Percentiles rank a stretch among this genome's conserved stretches.
Evolutionary conservation across 2,888 invertebrate species (phyloP).

Genomic region (Oscheius sp.): DNA sequence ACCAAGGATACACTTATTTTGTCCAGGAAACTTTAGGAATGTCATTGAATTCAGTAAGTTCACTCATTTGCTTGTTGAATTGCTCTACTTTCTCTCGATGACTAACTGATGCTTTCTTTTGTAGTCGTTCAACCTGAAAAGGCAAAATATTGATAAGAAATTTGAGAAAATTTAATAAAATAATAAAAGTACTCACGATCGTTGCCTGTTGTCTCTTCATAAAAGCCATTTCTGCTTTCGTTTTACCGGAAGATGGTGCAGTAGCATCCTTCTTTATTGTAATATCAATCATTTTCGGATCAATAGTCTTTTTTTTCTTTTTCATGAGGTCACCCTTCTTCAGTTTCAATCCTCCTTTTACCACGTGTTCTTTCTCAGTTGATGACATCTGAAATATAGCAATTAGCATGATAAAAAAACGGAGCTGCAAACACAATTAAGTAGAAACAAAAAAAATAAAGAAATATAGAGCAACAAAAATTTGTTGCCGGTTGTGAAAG

Average conservation of each 20-base stretch:
- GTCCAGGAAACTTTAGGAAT: slow-evolving; percentile 71
- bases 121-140: slow-evolving; percentile 57
- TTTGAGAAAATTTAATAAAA: neutral
- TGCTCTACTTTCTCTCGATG: slow-evolving; percentile 68
- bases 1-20: too few species aligned
- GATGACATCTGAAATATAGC: slow-evolving; percentile 11
- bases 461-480: neutral
- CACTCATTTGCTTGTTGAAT: slow-evolving; percentile 69
- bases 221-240: slow-evolving; percentile 67
- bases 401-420: too few species aligned
- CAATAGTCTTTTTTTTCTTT: slow-evolving; percentile 52
- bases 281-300: slow-evolving; percentile 48
- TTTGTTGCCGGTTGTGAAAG: too few species aligned
- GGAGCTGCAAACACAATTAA: neutral
- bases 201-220: slow-evolving; percentile 61
- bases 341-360: slow-evolving; percentile 57
- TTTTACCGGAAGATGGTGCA: slow-evolving; percentile 45
- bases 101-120: slow-evolving; percentile 62
- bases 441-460: neutral
- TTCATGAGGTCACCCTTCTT: slow-evolving; percentile 55
- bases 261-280: slow-evolving; percentile 40
- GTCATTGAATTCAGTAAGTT: slow-evolving; percentile 70
- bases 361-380: slow-evolving; percentile 44
- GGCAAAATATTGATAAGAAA: neutral
- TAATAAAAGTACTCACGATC: slow-evolving; percentile 45